Evolutionary conservation across 2,113 vertebrate species (phyloP), one percentile per base, ranked within the genome.

Genomic region (Caretta caretta): DNA sequence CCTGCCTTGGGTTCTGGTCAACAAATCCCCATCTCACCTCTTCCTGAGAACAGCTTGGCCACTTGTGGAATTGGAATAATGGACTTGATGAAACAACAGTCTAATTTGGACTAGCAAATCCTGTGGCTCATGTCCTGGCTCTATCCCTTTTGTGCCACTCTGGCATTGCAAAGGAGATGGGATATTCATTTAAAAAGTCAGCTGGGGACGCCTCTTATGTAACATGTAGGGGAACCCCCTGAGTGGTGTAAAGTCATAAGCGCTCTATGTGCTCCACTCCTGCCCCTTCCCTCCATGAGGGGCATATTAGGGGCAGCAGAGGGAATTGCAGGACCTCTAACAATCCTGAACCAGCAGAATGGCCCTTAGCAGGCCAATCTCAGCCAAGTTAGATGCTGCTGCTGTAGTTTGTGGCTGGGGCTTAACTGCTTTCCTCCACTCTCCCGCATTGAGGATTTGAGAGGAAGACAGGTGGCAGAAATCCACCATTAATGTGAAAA

Each of bases 21-120:
- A 69, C 91, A 96, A 86, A 80, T 92, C 84, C 76, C 54, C 54
- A 35, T 84, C 78, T 90, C 84, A 90, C 31, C 65, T 65, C 89
- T 95, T 94, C 83, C 84, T 92, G 69, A 92, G 84, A 69, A 62
- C 24, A 62, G 57, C 57, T 62, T 62, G 57, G 27, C 27, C n/a
- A 72, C n/a, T 72, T 22, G 35, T 72, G 19, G 65, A 22, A n/a
- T 38, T 38, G n/a, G 19, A 72, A 38, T 72, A 72, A 72, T 38
- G 17, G n/a, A 38, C 31, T 72, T 9, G 3, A 20, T 38, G 19
- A 38, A 62, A 46, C 46, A 87, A 85, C 69, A 76, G 16, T 87
- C 89, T 81, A 27, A 90, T 69, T 42, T 82, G 29, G 13, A 29
- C 42, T 20, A 54, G 38, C 79, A 75, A 22, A 19, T 89, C 20